Evolutionary conservation across 1,140 invertebrate genomes (phyloP).

Genomic region (Temnothorax curvispinosus): DNA sequence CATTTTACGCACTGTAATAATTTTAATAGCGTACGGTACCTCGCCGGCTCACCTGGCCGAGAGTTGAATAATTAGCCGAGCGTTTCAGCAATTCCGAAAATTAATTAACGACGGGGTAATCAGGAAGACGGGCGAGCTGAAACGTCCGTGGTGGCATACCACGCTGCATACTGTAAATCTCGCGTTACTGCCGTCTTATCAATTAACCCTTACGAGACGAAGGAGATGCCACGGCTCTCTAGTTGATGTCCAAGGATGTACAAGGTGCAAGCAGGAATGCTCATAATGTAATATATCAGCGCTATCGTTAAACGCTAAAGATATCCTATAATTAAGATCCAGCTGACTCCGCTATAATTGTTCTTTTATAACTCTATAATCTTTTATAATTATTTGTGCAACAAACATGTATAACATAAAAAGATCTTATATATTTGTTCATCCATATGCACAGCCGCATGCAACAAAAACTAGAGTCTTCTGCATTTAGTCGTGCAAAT

Average conservation of each 20-base stretch:
- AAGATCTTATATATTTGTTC: background rate
- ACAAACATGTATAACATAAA: background rate
- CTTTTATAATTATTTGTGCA: background rate
- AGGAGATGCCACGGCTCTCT: background rate
- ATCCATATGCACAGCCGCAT: background rate
- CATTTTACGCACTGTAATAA: background rate
- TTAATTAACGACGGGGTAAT: conserved; percentile 21
- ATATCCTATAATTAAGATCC: background rate
- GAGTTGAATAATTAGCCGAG: conserved; percentile 22
- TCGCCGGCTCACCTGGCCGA: background rate
- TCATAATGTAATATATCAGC: background rate
- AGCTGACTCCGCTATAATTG: background rate
- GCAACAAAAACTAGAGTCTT: background rate
- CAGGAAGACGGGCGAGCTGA: background rate
- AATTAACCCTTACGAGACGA: conserved; percentile 15
- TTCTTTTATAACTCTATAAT: background rate
- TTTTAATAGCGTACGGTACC: conserved; percentile 3
- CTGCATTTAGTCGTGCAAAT: background rate
- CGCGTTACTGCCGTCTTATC: background rate
- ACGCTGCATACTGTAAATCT: background rate
- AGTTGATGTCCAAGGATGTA: background rate
- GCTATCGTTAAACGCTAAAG: background rate
- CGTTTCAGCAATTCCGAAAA: conserved; percentile 11
- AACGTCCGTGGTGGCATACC: background rate
- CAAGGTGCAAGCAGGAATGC: conserved; percentile 6